Evolutionary conservation across 2,113 vertebrate genomes (phyloP), one percentile per base, ranked within the genome.

Genomic region (Gavia stellata): DNA sequence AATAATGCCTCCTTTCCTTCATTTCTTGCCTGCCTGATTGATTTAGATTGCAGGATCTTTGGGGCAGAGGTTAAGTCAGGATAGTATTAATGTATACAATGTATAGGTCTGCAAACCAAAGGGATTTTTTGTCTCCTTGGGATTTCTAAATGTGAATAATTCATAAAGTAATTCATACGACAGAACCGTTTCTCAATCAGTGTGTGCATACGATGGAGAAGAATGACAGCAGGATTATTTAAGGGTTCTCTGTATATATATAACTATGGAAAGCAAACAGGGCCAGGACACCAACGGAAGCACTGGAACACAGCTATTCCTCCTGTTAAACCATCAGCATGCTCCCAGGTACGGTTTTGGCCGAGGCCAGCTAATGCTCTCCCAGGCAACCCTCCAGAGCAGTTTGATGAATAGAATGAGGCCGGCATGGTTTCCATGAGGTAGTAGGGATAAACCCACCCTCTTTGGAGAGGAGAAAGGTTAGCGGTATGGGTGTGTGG

Each of bases 161-260:
- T 62, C 8, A 45, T 77, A 68, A 78, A 58, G 55, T 68, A 83
- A 38, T 84, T 45, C 17, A 33, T 28, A 16, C 6, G 18, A 47
- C 7, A 52, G 79, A 72, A 52, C 11, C 1, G 0, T 58, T 56
- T 52, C 50, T 18, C 1, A 0, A 29, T 45, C 58, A 12, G 12
- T 45, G 13, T 40, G 31, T 63, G 55, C 24, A 17, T 33, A 26
- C 16, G n/a, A 55, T 63, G 55, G 61, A 81, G 50, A 52, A 59
- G 75, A 50, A 77, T 28, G 36, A 47, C 18, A 45, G 40, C 40
- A 59, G 49, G 33, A 53, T 4, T 9, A 11, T 53, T 74, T 44
- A 31, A 71, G 56, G 34, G 26, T 9, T 92, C 59, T 53, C 36
- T 88, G 45, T 50, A 36, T 71, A 4, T 17, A 26, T 5, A 28